Conservation (phyloP, 2,113 vertebrate species). For the Illadopsis cleaveri region DNA sequence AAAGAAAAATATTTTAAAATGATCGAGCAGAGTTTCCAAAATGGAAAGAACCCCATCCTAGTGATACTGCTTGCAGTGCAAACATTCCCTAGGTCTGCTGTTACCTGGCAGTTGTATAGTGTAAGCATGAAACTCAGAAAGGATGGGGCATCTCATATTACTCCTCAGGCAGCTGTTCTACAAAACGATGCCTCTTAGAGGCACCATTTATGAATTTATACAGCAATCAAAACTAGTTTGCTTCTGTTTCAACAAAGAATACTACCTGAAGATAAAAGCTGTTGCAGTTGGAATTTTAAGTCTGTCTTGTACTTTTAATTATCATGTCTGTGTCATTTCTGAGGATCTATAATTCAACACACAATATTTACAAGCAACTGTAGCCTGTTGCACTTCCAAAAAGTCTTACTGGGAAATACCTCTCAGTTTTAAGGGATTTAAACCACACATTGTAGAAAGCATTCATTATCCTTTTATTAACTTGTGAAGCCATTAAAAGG, state of each 20-base stretch:
- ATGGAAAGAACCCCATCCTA: rapidly evolving
- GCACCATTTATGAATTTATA: not conserved
- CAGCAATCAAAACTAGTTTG: not conserved
- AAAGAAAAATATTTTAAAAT: not conserved
- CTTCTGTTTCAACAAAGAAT: not conserved
- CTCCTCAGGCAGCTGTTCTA: not conserved
- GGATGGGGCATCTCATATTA: not conserved
- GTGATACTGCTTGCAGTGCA: not conserved
- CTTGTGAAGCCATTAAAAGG: not conserved
- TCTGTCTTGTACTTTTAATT: not conserved
- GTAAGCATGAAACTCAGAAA: not conserved
- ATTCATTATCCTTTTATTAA: not conserved
- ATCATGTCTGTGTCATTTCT: not conserved
- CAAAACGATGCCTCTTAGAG: not conserved
- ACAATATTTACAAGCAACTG: not conserved
- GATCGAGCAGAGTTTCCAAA: not conserved
- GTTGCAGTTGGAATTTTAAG: not conserved
- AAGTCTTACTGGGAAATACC: not conserved
- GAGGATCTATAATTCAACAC: not conserved
- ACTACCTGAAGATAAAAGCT: not conserved
- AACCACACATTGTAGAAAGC: not conserved
- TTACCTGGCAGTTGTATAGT: not conserved
- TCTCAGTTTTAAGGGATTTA: not conserved
- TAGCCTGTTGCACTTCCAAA: not conserved
- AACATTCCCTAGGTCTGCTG: not conserved